A percentile compares a stretch with the other conserved stretches of the same genome.
phyloP scores from a whole-genome alignment of 2,888 invertebrate genomes.

The Scrobipalpa atriplicella region DNA sequence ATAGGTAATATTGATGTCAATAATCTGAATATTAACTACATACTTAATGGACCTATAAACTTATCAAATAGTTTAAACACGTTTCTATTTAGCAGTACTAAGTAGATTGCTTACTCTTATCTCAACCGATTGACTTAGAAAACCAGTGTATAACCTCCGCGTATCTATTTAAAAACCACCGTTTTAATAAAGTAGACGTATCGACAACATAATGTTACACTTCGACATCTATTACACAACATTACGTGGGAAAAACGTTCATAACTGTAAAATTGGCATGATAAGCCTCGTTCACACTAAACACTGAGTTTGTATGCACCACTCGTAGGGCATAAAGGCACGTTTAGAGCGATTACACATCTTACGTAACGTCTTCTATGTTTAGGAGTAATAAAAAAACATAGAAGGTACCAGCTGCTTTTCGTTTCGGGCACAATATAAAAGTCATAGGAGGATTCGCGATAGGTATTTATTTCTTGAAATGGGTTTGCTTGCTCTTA shows the following conservation, averaged over 20 bases:
- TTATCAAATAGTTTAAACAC: background rate
- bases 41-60: background rate
- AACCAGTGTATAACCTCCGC: background rate
- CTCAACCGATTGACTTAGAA: background rate
- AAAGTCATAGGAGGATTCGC: too few species aligned
- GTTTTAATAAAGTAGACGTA: slow-evolving; percentile 6
- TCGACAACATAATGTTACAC: slow-evolving; percentile 12
- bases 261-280: slow-evolving; percentile 39
- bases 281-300: slow-evolving; percentile 43
- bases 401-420: too few species aligned
- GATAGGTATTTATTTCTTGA: too few species aligned
- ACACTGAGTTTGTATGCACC: slow-evolving; percentile 32
- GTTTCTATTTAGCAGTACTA: background rate
- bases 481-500: too few species aligned
- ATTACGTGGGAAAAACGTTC: slow-evolving; percentile 43
- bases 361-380: slow-evolving; percentile 29
- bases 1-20: too few species aligned
- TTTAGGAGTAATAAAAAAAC: too few species aligned
- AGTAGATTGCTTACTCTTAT: background rate
- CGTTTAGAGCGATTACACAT: slow-evolving; percentile 27
- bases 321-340: background rate
- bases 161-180: slow-evolving; percentile 7
- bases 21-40: background rate
- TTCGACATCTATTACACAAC: slow-evolving; percentile 15
- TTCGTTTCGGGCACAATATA: too few species aligned